phyloP scores from a whole-genome alignment of 2,797 vertebrate genomes.

The Sternotherus odoratus region DNA sequence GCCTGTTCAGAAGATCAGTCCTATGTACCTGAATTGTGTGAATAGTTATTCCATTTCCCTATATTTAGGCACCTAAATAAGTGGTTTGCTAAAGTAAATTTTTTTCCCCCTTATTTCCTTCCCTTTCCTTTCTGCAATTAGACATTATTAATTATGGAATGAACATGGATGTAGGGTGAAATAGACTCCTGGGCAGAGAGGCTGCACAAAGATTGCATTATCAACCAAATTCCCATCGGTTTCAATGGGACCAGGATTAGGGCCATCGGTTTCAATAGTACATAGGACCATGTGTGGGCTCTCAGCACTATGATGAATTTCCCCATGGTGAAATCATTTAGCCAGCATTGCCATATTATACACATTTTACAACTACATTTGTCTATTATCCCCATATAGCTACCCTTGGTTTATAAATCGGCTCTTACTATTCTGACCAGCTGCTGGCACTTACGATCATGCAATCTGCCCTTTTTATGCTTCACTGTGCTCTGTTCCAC shows the following conservation, averaged over 20 bases:
- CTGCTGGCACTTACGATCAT: slow-evolving; percentile 58
- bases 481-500: slow-evolving; percentile 21
- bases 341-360: slow-evolving; percentile 18
- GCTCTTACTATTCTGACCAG: slow-evolving; percentile 37
- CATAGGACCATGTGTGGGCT: neutral
- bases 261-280: slow-evolving; percentile 5
- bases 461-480: slow-evolving; percentile 59
- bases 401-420: slow-evolving; percentile 44
- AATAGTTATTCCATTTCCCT: neutral
- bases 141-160: neutral
- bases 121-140: neutral
- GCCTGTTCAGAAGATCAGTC: neutral
- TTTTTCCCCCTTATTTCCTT: neutral
- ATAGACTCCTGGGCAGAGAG: neutral
- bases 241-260: neutral
- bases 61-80: neutral
- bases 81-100: neutral
- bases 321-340: neutral
- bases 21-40: neutral
- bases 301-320: neutral
- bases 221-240: neutral
- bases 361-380: slow-evolving; percentile 39
- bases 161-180: neutral
- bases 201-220: neutral
- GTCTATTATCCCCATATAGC: slow-evolving; percentile 33